These are phyloP conservation scores for Gymnorhina tibicen DNA, from an alignment of 2,113 vertebrate genomes.

Conservation along the genomic window DNA sequence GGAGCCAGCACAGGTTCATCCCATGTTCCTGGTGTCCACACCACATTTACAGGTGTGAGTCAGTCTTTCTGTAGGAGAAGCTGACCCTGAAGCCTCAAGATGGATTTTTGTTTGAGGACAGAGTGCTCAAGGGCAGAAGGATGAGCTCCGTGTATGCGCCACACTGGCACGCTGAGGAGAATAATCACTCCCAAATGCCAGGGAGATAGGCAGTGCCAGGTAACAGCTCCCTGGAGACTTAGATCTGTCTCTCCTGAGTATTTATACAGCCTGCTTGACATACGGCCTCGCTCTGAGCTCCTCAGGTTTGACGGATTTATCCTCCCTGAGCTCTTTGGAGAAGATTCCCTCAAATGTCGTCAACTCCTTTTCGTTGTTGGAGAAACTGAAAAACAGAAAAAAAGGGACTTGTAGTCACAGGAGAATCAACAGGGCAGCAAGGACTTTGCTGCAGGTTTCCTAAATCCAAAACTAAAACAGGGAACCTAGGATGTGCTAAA, in stretches of 20 bases:
- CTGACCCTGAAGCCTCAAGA: not conserved
- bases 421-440: not conserved
- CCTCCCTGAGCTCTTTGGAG: not conserved
- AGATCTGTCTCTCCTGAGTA: not conserved
- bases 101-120: not conserved
- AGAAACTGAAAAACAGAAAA: not conserved
- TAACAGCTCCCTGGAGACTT: not conserved
- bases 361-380: not conserved
- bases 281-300: not conserved
- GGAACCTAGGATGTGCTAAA: not conserved
- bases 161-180: not conserved
- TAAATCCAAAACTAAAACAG: not conserved
- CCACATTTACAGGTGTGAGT: not conserved
- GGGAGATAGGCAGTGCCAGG: not conserved
- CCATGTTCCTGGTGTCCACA: not conserved
- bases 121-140: not conserved
- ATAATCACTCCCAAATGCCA: not conserved
- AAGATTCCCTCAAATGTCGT: not conserved
- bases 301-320: not conserved
- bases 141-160: not conserved
- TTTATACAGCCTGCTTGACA: not conserved
- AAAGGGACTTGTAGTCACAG: not conserved
- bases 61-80: not conserved
- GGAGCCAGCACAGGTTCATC: not conserved
- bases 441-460: not conserved